Evolutionary conservation across 2,888 invertebrate species (phyloP).

Genomic region (Zhuqinia jingwanae): DNA sequence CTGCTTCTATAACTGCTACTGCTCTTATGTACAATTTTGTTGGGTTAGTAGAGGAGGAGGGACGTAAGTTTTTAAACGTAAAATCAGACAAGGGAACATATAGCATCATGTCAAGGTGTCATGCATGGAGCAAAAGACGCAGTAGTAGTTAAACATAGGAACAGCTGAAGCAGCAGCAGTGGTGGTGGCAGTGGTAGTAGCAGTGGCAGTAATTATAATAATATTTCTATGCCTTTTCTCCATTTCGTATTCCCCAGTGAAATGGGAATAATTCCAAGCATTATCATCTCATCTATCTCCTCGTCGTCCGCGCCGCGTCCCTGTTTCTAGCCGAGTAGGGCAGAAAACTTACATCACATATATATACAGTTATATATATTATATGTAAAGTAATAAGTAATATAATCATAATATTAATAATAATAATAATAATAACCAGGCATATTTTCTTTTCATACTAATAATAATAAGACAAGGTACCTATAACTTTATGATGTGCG

Average conservation of each 20-base stretch:
- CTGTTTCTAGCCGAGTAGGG: conserved; percentile 38
- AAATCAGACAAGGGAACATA: conserved; percentile 58
- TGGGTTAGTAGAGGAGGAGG: background rate
- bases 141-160: conserved; percentile 40
- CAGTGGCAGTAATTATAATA: conserved; percentile 69
- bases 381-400: conserved; percentile 2
- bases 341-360: background rate
- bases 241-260: conserved; percentile 67
- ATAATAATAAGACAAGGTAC: conserved; percentile 31
- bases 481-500: conserved; percentile 58
- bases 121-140: conserved; percentile 51
- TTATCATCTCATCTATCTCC: conserved; percentile 74
- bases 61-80: conserved; percentile 46
- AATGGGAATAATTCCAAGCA: conserved; percentile 72
- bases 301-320: conserved; percentile 10
- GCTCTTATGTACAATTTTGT: background rate
- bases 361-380: background rate
- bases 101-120: conserved; percentile 69
- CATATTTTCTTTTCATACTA: conserved; percentile 43
- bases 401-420: background rate
- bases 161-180: conserved; percentile 58
- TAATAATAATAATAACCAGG: conserved; percentile 11
- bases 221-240: conserved; percentile 66
- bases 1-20: background rate
- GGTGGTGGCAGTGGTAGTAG: conserved; percentile 16